Evolutionary conservation across 2,113 vertebrate genomes (phyloP).

Genomic region (Struthidea cinerea): DNA sequence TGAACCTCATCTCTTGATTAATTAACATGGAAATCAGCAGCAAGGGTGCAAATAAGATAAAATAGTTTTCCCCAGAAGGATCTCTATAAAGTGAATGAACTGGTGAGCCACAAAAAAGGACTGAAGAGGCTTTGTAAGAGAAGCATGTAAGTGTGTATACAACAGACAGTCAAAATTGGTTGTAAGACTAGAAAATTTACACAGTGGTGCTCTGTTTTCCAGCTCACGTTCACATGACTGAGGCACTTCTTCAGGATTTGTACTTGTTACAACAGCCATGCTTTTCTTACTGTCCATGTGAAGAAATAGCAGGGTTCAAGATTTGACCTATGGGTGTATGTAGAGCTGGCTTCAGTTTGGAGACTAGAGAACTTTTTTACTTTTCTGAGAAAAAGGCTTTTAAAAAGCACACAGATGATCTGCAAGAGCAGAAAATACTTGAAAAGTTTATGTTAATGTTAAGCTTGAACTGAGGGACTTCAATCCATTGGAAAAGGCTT

Average conservation of each 20-base stretch:
- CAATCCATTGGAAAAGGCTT: not conserved
- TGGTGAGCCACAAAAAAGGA: not conserved
- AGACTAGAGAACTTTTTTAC: not conserved
- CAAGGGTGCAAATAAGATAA: not conserved
- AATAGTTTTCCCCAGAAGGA: not conserved
- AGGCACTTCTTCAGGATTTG: not conserved
- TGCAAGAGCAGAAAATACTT: not conserved
- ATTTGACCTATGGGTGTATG: not conserved
- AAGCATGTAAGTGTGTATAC: rapidly evolving
- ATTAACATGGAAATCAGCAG: not conserved
- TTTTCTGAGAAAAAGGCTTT: not conserved
- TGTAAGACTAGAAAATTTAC: not conserved
- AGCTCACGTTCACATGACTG: rapidly evolving
- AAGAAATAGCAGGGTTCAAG: not conserved
- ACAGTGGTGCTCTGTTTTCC: not conserved
- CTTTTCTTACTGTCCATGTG: not conserved
- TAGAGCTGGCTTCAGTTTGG: not conserved
- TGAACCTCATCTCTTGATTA: not conserved
- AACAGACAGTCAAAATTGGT: not conserved
- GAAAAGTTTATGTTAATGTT: not conserved
- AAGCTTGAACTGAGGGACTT: not conserved
- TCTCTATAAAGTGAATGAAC: not conserved
- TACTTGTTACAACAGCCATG: rapidly evolving
- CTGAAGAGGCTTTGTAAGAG: not conserved
- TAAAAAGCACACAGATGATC: not conserved